These are phyloP conservation scores for Eucidaris tribuloides DNA, from an alignment of 35 echinoderm and acorn worm species.

Conservation along the genomic window DNA sequence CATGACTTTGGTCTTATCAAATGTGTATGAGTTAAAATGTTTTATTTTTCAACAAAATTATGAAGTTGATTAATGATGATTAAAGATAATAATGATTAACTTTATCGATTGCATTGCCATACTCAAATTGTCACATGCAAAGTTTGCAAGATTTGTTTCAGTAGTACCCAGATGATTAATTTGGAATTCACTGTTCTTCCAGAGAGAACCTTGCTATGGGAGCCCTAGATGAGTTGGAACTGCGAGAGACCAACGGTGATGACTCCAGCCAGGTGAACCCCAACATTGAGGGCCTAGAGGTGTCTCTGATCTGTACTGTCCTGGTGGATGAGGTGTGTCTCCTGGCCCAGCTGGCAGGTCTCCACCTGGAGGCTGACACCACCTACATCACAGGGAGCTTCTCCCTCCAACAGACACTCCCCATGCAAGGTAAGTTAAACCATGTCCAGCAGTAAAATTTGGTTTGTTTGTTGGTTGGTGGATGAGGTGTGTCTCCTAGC, in stretches of 20 bases:
- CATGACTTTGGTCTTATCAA: too few species aligned
- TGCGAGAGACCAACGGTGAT: background rate
- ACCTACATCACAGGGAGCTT: slow-evolving; percentile 55
- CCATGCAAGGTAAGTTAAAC: slow-evolving; percentile 58
- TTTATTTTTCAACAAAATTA: too few species aligned
- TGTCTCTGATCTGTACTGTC: slow-evolving; percentile 38
- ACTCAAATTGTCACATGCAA: too few species aligned
- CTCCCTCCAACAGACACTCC: slow-evolving; percentile 46
- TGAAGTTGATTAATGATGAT: too few species aligned
- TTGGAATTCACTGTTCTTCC: too few species aligned
- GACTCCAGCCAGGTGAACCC: background rate
- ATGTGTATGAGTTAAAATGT: too few species aligned
- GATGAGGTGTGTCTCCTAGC: slow-evolving; percentile 76
- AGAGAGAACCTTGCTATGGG: background rate
- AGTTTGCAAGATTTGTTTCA: too few species aligned
- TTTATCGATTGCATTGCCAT: too few species aligned
- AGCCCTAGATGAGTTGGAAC: background rate
- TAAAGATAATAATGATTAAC: too few species aligned
- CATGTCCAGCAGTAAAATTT: too few species aligned
- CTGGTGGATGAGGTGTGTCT: slow-evolving; percentile 78
- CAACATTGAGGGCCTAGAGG: slow-evolving; percentile 6
- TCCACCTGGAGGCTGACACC: slow-evolving; percentile 83
- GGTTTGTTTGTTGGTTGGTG: too few species aligned
- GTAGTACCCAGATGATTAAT: too few species aligned
- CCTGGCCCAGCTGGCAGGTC: slow-evolving; percentile 79